These are phyloP conservation scores for Brachionus koreanus DNA, from an alignment of 1,140 invertebrate species.

Conservation along the genomic window DNA sequence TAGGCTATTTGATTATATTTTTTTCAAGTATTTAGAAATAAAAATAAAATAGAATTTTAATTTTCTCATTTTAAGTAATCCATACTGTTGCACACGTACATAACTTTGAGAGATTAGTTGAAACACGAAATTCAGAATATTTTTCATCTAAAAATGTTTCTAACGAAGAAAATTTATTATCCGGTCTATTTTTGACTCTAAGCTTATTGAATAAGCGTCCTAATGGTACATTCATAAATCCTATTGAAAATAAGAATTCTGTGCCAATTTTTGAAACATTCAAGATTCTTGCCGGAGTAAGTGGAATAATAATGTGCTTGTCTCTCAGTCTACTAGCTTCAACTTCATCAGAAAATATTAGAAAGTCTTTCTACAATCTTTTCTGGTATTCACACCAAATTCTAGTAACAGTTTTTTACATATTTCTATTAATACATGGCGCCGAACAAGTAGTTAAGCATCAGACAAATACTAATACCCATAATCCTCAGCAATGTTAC, in stretches of 20 bases:
- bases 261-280: slow-evolving; percentile 41
- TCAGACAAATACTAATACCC: slow-evolving; percentile 19
- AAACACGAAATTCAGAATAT: background rate
- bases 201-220: background rate
- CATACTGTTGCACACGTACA: slow-evolving; percentile 19
- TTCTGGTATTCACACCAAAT: slow-evolving; percentile 58
- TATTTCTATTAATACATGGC: slow-evolving; percentile 24
- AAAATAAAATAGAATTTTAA: background rate
- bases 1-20: slow-evolving; percentile 27
- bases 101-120: slow-evolving; percentile 24
- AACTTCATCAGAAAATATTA: slow-evolving; percentile 56
- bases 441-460: background rate
- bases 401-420: background rate
- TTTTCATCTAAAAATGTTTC: background rate
- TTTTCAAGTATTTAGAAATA: background rate
- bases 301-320: slow-evolving; percentile 54
- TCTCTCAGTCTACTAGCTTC: slow-evolving; percentile 54
- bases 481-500: slow-evolving; percentile 41
- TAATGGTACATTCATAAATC: slow-evolving; percentile 7
- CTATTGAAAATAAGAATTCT: background rate
- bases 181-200: slow-evolving; percentile 12
- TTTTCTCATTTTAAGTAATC: background rate
- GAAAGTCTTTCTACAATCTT: slow-evolving; percentile 56
- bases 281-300: slow-evolving; percentile 52
- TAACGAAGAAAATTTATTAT: background rate